Conservation (phyloP, 2,113 vertebrate genomes). For the Gorsachius goisagi region DNA sequence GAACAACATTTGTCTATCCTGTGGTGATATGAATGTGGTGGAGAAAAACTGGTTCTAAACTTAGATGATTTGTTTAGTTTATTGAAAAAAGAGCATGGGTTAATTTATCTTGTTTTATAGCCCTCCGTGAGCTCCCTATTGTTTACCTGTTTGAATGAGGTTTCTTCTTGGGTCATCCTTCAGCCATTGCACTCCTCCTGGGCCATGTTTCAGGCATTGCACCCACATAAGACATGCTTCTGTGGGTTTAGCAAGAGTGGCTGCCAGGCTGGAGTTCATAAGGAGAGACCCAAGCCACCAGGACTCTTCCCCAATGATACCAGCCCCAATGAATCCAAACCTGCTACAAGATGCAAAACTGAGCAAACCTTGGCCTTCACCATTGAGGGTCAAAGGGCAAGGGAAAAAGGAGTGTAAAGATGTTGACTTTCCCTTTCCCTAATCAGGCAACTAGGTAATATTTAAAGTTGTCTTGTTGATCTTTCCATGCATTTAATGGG, state of each 20-base stretch:
- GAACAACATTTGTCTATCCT: background rate
- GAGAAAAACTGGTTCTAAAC: background rate
- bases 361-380: background rate
- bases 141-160: background rate
- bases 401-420: background rate
- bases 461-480: background rate
- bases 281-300: background rate
- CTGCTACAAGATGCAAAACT: background rate
- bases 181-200: background rate
- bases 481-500: background rate
- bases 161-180: background rate
- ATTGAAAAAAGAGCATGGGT: background rate
- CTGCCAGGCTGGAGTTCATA: background rate
- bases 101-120: background rate
- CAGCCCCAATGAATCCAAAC: background rate
- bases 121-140: background rate
- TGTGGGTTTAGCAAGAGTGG: background rate
- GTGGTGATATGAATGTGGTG: background rate
- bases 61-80: background rate
- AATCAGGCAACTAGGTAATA: background rate
- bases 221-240: background rate
- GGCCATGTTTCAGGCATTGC: background rate
- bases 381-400: background rate
- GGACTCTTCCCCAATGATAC: background rate
- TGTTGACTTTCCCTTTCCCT: background rate